Evolutionary conservation across 2,888 invertebrate species (phyloP), one percentile per base, ranked within the genome.

Genomic region (Mylabris sibirica): DNA sequence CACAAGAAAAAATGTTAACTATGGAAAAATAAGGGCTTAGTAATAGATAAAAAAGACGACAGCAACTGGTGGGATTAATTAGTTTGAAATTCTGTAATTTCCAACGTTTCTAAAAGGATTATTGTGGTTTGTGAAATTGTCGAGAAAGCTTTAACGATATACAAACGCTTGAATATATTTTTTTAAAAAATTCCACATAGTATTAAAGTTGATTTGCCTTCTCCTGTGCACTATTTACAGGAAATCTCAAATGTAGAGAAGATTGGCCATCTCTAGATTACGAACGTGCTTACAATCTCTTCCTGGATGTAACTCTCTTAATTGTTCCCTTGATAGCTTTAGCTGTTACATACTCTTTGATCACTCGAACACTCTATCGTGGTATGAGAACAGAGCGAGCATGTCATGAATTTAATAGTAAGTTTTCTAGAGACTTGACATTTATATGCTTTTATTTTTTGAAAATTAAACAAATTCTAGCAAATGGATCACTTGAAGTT

Each of bases 311-410:
- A 0, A 85, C 90, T 38, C 85, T 93, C 34, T 86, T 93, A 20
- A 87, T 92, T 0, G 81, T 92, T 69, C 93, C 93, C 0, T 82
- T 93, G 53, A 77, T 90, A 53, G 87, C 91, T 59, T 88, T 93
- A 83, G 87, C 87, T 22, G 85, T 88, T 22, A 90, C 90, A n/a
- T 92, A 92, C 76, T 87, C 88, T 17, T 83, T 90, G 49, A 90
- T 90, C 68, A 85, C 87, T 3, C 78, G 84, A 72, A 88, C 87
- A 26, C 81, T 88, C 1, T 87, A 87, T 83, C 85, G 84, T 66
- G 84, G 84, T 44, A 82, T 85, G 72, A 78, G 78, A 64, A 80
- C 78, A 8, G 87, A 87, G 75, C 77, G 74, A 65, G 72, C 75
- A 4, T 74, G 76, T n/a, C 72, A 76, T 64, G 76, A 80, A 63